phyloP scores from a whole-genome alignment of 1,140 invertebrate species.

The Melitaea cinxia region DNA sequence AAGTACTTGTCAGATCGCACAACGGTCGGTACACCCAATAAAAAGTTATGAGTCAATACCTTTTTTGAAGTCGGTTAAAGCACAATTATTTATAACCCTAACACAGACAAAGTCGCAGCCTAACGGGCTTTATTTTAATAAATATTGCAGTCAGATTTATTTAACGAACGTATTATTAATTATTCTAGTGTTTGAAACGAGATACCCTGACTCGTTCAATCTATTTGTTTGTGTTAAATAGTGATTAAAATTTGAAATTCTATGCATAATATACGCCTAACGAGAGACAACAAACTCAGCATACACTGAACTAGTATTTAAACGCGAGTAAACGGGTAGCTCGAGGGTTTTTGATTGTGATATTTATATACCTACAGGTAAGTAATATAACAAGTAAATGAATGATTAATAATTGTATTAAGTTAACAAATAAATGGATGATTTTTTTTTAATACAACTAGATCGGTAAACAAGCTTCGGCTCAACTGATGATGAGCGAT shows the following conservation, averaged over 20 bases:
- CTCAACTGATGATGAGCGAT: too few species aligned
- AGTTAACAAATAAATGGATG: too few species aligned
- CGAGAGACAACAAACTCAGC: background rate
- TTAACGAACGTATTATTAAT: constrained; percentile 13
- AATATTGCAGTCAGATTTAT: background rate
- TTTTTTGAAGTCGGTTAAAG: too few species aligned
- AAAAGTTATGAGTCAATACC: too few species aligned
- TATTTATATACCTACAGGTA: background rate
- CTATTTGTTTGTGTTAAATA: constrained; percentile 16
- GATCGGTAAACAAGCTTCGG: too few species aligned
- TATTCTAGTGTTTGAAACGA: constrained; percentile 13
- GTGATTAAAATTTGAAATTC: constrained; percentile 8
- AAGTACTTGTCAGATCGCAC: too few species aligned
- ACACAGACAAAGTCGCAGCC: too few species aligned
- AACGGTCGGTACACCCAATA: too few species aligned
- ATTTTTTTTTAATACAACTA: too few species aligned
- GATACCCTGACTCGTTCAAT: constrained; percentile 7
- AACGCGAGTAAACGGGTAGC: background rate
- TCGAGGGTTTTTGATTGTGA: background rate
- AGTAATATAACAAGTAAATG: too few species aligned
- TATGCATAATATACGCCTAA: constrained; percentile 9
- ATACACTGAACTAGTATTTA: constrained; percentile 4
- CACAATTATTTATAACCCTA: too few species aligned
- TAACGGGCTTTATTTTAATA: background rate
- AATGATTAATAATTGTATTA: too few species aligned